Evolutionary conservation across 2,113 vertebrate species (phyloP), one percentile per base, ranked within the genome.

Genomic region (Dunckerocampus dactyliophorus): DNA sequence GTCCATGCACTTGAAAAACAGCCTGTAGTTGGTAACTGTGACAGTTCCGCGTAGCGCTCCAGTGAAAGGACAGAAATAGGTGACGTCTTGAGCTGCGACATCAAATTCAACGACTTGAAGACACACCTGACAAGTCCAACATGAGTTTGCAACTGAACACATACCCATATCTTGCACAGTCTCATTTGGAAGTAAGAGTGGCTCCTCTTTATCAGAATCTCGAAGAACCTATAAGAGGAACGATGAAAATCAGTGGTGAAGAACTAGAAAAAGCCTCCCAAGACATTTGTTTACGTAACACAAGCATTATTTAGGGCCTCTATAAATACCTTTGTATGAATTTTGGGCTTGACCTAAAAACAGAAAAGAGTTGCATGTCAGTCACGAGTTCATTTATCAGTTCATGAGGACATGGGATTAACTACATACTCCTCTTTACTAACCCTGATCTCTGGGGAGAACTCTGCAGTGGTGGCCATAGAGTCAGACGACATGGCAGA

Each of bases 61-160:
- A 68, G 92, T 92, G 80, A 98, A 98, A 3, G 96, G 97, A 75
- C 97, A 99, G 82, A 98, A 96, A 59, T 98, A 98, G 66, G 95
- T 96, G 69, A 98, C 91, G 70, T 99, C 95, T 89, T 95, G 93
- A 57, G 92, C 97, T 99, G 71, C 11, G 53, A 77, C 77, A 64
- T 7, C 50, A 69, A 65, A 4, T 22, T 3, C 45, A 21, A 19
- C 5, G 16, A 48, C 43, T 47, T 11, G 16, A n/a, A n/a, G 16
- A 55, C 17, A 6, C 15, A 45, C 39, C 20, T 10, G 42, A 11
- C 6, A 15, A 59, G 9, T 15, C 3, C 17, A n/a, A 46, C 3
- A 4, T 8, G 20, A 43, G 14, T 21, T 8, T 22, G 43, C 19
- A 22, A 55, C 0, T 16, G 14, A 47, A 20, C 42, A 65, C 77